These are phyloP conservation scores for Ischnus inquisitorius DNA, from an alignment of 2,888 invertebrate species.

Conservation along the genomic window DNA sequence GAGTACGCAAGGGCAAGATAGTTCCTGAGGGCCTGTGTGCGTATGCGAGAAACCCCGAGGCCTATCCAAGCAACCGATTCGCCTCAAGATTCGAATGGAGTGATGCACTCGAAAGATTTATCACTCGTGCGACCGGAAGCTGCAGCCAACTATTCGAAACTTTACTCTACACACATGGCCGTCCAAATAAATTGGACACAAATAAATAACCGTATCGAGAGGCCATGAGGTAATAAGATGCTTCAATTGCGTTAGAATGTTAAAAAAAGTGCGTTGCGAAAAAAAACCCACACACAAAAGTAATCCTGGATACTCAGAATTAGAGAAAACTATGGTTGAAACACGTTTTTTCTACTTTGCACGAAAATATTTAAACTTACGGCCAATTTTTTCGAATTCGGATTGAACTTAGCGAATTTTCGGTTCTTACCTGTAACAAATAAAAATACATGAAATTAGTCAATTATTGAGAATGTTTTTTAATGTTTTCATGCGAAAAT, in stretches of 20 bases:
- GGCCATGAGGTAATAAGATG: slow-evolving; percentile 21
- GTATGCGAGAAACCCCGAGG: slow-evolving; percentile 2
- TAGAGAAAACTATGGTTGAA: background rate
- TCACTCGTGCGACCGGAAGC: slow-evolving; percentile 33
- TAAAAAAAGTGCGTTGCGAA: background rate
- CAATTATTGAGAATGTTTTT: background rate
- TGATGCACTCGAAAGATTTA: slow-evolving; percentile 24
- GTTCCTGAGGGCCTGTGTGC: background rate
- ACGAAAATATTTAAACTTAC: slow-evolving; percentile 16
- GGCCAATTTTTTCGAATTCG: background rate
- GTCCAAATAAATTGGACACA: background rate
- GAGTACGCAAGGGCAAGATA: background rate
- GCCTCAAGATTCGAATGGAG: slow-evolving; percentile 1
- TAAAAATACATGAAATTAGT: background rate
- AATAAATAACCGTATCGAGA: slow-evolving; percentile 3
- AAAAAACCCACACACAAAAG: slow-evolving; percentile 2
- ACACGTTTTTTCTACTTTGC: background rate
- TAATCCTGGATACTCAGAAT: background rate
- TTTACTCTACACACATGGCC: slow-evolving; percentile 18
- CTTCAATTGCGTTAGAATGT: background rate
- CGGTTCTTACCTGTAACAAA: slow-evolving; percentile 46
- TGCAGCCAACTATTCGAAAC: slow-evolving; percentile 10
- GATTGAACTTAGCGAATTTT: background rate
- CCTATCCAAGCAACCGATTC: slow-evolving; percentile 4
- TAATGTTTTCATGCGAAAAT: background rate